Base-by-base conservation (phyloP, 2,797 vertebrate genomes). In the Catamblyrhynchus diadema region DNA sequence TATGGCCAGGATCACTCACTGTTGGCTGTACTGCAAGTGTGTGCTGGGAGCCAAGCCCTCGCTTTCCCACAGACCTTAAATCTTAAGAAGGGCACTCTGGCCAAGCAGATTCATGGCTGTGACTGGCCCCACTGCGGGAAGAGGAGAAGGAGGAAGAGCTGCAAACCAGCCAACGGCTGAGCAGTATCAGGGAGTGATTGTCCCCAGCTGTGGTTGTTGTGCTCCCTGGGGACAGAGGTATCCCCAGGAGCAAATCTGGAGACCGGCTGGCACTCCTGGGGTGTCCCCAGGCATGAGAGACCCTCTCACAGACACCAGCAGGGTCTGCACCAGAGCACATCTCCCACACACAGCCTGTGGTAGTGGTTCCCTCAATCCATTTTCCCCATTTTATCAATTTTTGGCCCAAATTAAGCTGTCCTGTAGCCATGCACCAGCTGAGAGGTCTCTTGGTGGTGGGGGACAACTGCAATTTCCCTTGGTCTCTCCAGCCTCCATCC, bases 11-110 rank as follows among this genome's bases (percentile, higher is more conserved):
- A 60, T 30, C 65, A 0, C 56, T 71, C 48, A 0, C 60, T 64
- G 48, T 59, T 33, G 78, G 54, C 67, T 41, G 85, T 0, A 8
- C 37, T 6, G 25, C 70, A 23, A 50, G 65, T 0, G 12, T 9
- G 0, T 0, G 2, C 39, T 1, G 4, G 20, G 3, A 45, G 32
- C 42, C 3, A 12, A 33, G 57, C 1, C 27, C 53, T 66, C 3
- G 3, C 61, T 53, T 45, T 27, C 20, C 0, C 39, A 12, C 0
- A 12, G 8, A 6, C 23, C 28, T 50, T 4, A 24, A 28, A 45
- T 24, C 81, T 17, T 12, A 3, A 10, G 14, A 45, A 42, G 28
- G 35, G 54, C 85, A 59, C 21, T 27, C 41, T 0, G 0, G 61
- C 28, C 70, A 28, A 21, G 27, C 18, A 60, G 59, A 8, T 7